These are phyloP conservation scores for Manduca sexta DNA, from an alignment of 1,140 invertebrate species.

Conservation along the genomic window DNA sequence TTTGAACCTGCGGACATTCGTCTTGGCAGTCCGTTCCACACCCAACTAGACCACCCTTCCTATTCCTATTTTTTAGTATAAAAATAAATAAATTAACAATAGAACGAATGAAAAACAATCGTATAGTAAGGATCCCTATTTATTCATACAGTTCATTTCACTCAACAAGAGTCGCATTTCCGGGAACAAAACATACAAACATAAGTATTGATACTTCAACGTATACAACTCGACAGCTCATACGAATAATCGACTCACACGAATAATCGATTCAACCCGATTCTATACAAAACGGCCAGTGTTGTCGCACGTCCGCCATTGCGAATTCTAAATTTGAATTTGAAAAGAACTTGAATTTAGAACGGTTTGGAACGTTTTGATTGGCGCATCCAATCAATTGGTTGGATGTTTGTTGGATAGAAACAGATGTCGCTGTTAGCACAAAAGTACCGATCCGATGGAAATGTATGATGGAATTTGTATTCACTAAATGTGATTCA, in stretches of 20 bases:
- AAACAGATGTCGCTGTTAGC: not conserved
- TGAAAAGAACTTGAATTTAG: slow-evolving; percentile 25
- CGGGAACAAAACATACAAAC: too few relatives aligned
- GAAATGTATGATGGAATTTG: not conserved
- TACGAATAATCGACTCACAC: slow-evolving; percentile 37
- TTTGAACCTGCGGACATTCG: too few relatives aligned
- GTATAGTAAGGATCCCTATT: too few relatives aligned
- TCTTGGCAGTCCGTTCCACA: too few relatives aligned
- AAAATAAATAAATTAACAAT: too few relatives aligned
- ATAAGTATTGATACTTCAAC: too few relatives aligned
- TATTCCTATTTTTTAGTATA: too few relatives aligned
- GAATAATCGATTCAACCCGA: slow-evolving; percentile 13
- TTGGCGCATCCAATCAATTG: slow-evolving; percentile 7
- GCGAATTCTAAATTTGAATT: slow-evolving; percentile 34
- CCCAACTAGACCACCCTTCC: too few relatives aligned
- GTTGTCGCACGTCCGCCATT: slow-evolving; percentile 17
- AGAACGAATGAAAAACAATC: too few relatives aligned
- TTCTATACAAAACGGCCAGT: slow-evolving; percentile 18
- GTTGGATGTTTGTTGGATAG: slow-evolving; percentile 11
- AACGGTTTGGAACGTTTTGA: slow-evolving; percentile 8
- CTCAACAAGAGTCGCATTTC: too few relatives aligned
- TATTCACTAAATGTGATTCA: not conserved
- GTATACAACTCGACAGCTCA: slow-evolving; percentile 35
- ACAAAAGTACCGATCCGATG: not conserved
- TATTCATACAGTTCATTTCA: too few relatives aligned